A percentile compares a stretch with the other conserved stretches of the same genome.
These are phyloP conservation scores for Aurelia coerulea DNA, from an alignment of 30 jellyfish, hydroid and myxozoan species.

Conservation along the genomic window DNA sequence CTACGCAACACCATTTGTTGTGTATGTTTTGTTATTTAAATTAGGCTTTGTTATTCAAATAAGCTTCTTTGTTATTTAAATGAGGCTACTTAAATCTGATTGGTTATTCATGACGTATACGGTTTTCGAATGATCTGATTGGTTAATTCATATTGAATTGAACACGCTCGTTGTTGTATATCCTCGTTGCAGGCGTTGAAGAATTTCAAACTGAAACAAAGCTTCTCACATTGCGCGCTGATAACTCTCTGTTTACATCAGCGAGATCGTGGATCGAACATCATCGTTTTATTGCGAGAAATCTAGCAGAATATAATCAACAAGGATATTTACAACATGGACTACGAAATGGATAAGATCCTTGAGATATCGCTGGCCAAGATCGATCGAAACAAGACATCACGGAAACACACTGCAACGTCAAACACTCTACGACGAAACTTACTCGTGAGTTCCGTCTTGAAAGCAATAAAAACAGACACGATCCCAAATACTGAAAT, in stretches of 20 bases:
- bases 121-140: slow-evolving; percentile 21
- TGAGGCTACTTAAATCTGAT: slow-evolving; percentile 35
- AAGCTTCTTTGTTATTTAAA: slow-evolving; percentile 58
- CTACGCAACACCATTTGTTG: too few species aligned
- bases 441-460: slow-evolving; percentile 70
- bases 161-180: slow-evolving; percentile 62
- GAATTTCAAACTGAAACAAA: slow-evolving; percentile 44
- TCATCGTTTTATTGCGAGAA: too few species aligned
- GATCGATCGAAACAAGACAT: slow-evolving; percentile 61
- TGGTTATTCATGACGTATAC: slow-evolving; percentile 48
- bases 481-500: slow-evolving; percentile 15
- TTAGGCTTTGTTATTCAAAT: slow-evolving; percentile 24
- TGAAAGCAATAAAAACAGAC: slow-evolving; percentile 70
- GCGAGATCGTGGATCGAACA: too few species aligned
- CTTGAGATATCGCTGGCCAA: slow-evolving; percentile 69
- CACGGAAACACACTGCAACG: slow-evolving; percentile 58
- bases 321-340: slow-evolving; percentile 35
- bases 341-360: slow-evolving; percentile 47
- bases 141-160: slow-evolving; percentile 59
- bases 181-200: slow-evolving; percentile 55
- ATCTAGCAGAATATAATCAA: too few species aligned
- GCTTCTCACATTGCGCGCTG: not conserved
- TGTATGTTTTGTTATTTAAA: too few species aligned
- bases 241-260: slow-evolving; percentile 13
- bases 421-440: slow-evolving; percentile 70